Percentiles rank a stretch among this genome's conserved stretches.
These are phyloP conservation scores for Zosterops hypoxanthus DNA, from an alignment of 2,113 vertebrate species.

Conservation along the genomic window DNA sequence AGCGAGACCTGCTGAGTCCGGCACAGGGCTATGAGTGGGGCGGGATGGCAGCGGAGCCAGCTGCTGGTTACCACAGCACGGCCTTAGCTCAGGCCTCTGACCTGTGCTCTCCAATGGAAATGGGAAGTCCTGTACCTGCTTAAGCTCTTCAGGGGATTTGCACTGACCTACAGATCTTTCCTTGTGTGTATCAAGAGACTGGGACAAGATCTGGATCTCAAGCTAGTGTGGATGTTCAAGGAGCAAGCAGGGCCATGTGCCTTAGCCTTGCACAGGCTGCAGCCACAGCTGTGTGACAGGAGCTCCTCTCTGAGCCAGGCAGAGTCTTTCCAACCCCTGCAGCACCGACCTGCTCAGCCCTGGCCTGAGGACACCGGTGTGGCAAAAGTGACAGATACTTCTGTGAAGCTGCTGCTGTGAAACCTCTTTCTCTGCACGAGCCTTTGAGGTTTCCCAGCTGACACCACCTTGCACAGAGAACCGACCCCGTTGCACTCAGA, in stretches of 20 bases:
- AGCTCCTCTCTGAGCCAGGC: not conserved
- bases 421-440: not conserved
- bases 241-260: not conserved
- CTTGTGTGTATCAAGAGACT: not conserved
- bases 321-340: not conserved
- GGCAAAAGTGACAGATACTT: not conserved
- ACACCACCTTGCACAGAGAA: not conserved
- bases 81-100: not conserved
- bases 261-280: not conserved
- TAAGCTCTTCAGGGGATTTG: not conserved
- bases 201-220: not conserved
- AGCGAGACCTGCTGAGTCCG: not conserved
- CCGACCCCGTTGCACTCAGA: rapidly evolving
- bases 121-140: not conserved
- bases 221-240: not conserved
- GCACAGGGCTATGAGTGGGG: not conserved
- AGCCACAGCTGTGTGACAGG: not conserved
- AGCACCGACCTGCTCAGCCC: not conserved
- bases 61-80: not conserved
- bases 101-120: not conserved
- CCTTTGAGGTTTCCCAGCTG: not conserved
- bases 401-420: not conserved
- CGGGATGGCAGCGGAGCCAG: rapidly evolving
- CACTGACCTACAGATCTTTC: not conserved
- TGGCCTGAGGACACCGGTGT: not conserved